Evolutionary conservation across 1,140 invertebrate genomes (phyloP).

Genomic region (Trachymyrmex septentrionalis): DNA sequence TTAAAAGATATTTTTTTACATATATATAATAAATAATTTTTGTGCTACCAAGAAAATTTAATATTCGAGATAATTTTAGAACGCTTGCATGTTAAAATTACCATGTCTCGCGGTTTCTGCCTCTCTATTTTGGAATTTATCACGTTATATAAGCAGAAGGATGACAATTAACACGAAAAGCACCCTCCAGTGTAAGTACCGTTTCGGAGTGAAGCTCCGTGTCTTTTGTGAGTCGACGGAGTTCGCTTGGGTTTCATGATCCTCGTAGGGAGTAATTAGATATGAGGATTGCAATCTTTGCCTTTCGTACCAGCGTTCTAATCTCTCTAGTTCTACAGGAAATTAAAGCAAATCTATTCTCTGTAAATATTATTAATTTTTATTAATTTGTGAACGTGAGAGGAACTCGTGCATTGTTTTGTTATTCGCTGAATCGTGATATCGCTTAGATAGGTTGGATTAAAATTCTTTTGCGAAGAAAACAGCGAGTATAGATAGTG

Average conservation of each 20-base stretch:
- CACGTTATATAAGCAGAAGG: slow-evolving; percentile 25
- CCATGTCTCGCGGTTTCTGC: background rate
- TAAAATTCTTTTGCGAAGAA: background rate
- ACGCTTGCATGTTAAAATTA: background rate
- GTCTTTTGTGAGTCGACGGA: slow-evolving; percentile 61
- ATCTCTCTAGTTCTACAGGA: slow-evolving; percentile 29
- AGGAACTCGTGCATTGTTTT: slow-evolving; percentile 5
- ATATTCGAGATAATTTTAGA: background rate
- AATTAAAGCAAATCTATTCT: slow-evolving; percentile 19
- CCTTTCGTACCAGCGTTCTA: slow-evolving; percentile 35
- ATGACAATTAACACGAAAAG: slow-evolving; percentile 70
- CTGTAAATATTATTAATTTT: background rate
- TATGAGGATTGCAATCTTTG: slow-evolving; percentile 58
- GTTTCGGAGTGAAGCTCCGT: slow-evolving; percentile 63
- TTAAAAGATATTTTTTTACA: background rate
- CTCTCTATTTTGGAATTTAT: slow-evolving; percentile 56
- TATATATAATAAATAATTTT: background rate
- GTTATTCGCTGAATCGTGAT: background rate
- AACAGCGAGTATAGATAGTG: background rate
- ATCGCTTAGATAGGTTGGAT: background rate
- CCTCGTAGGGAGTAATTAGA: slow-evolving; percentile 70
- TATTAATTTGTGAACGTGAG: background rate
- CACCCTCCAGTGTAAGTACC: slow-evolving; percentile 46
- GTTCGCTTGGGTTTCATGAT: slow-evolving; percentile 66
- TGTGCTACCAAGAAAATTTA: background rate